Base-by-base conservation (phyloP, 2,888 invertebrate genomes). In the Cetonia aurata region DNA sequence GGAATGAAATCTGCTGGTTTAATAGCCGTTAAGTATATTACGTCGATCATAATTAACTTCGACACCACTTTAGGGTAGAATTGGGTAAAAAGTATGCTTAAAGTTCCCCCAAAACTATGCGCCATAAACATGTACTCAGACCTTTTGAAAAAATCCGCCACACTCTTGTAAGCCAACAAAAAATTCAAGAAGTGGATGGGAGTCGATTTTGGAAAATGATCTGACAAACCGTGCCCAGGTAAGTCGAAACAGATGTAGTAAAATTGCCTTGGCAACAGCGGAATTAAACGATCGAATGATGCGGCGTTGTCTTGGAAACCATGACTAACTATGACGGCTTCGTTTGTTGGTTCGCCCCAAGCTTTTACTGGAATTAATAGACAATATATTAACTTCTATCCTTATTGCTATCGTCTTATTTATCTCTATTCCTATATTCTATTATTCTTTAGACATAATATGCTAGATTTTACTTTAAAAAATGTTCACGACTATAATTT, bases 191-290 rank as follows among this genome's bases (percentile, higher is more conserved):
- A 65, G 41, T 74, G 78, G 70, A 31, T 76, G 72, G 0, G 0
- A 15, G 48, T 17, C 72, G 77, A 70, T 19, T 77, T 74, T 0
- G 88, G 88, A 53, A 87, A 86, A 15, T 86, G 86, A 70, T 87
- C 87, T 0, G 90, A 90, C 46, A 81, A 85, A 0, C 90, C 90
- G 73, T 87, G 89, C 0, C 92, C 89, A 0, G 91, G 91, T 1
- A 90, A 79, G 76, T 91, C 91, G 50, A 87, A 77, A 71, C 84
- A 83, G 33, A 86, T 81, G 76, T 80, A 88, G 75, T 77, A 87
- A 79, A 76, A 85, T 31, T 8, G 80, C 10, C 77, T 79, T 0
- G 90, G 88, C 42, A 91, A 78, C 15, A 86, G 77, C n/a, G 86
- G 86, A 15, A 89, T 85, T 1, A 91, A 79, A 0, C 86, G 84